phyloP scores from a whole-genome alignment of 2,797 vertebrate species.

The Halcyon chelicuti region DNA sequence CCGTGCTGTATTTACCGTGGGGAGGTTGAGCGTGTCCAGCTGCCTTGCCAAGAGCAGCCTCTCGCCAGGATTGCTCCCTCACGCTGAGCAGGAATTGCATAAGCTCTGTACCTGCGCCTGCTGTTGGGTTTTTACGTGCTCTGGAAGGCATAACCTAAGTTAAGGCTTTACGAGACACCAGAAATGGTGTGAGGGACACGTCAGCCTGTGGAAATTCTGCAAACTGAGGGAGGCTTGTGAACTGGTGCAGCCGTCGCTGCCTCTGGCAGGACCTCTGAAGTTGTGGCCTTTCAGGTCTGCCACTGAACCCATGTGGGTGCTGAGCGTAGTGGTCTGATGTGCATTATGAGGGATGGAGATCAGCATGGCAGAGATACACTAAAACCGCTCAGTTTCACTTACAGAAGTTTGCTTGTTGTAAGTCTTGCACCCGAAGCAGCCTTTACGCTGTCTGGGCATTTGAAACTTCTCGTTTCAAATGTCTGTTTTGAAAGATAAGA shows the following conservation, averaged over 20 bases:
- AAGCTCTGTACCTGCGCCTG: not conserved
- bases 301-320: too few species aligned
- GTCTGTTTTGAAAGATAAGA: constrained; percentile 9
- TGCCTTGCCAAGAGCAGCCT: not conserved
- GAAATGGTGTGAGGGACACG: not conserved
- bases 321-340: not conserved
- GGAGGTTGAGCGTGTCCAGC: not conserved
- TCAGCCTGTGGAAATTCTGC: not conserved
- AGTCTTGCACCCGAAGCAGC: not conserved
- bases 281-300: too few species aligned
- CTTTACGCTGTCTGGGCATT: not conserved
- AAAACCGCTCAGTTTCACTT: not conserved
- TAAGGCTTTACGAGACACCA: not conserved
- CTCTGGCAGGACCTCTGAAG: not conserved
- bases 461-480: not conserved
- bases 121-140: not conserved
- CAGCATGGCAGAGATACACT: not conserved
- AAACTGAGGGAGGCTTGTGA: not conserved
- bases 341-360: not conserved
- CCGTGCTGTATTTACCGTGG: not conserved
- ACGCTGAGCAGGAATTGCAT: not conserved
- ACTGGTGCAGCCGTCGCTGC: accelerated
- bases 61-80: not conserved
- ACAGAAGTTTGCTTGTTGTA: not conserved
- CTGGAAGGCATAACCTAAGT: too few species aligned